A percentile compares a stretch with the other conserved stretches of the same genome.
These are phyloP conservation scores for Notiomystis cincta DNA, from an alignment of 2,113 vertebrate genomes.

Conservation along the genomic window DNA sequence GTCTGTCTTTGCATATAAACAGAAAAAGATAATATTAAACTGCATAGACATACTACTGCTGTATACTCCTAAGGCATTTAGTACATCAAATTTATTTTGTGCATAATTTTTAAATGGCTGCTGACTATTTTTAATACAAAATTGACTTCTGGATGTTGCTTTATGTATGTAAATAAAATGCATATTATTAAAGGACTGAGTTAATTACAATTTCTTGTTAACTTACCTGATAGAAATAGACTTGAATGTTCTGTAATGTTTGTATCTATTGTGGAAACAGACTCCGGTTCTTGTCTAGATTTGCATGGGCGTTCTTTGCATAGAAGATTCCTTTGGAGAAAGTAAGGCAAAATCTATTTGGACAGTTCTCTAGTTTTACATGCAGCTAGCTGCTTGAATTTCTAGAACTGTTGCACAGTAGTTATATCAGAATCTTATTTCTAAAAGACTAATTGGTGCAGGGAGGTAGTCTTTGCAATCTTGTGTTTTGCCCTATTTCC, in stretches of 20 bases:
- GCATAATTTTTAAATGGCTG: background rate
- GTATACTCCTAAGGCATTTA: background rate
- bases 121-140: conserved; percentile 11
- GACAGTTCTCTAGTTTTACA: background rate
- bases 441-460: background rate
- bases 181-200: background rate
- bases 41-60: background rate
- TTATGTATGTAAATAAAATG: conserved; percentile 33
- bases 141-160: background rate
- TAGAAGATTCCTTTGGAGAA: background rate
- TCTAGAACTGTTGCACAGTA: background rate
- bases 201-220: conserved; percentile 39
- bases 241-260: background rate
- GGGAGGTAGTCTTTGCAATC: background rate
- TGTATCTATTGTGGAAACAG: background rate
- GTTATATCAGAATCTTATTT: background rate
- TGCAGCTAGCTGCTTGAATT: background rate
- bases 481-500: background rate
- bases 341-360: background rate
- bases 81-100: background rate
- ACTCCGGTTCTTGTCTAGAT: background rate
- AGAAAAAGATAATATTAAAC: background rate
- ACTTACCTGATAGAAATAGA: background rate
- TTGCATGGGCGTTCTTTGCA: background rate
- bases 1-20: background rate